Conservation (phyloP, 2,113 vertebrate species). For the Plecturocebus donacophilus region DNA sequence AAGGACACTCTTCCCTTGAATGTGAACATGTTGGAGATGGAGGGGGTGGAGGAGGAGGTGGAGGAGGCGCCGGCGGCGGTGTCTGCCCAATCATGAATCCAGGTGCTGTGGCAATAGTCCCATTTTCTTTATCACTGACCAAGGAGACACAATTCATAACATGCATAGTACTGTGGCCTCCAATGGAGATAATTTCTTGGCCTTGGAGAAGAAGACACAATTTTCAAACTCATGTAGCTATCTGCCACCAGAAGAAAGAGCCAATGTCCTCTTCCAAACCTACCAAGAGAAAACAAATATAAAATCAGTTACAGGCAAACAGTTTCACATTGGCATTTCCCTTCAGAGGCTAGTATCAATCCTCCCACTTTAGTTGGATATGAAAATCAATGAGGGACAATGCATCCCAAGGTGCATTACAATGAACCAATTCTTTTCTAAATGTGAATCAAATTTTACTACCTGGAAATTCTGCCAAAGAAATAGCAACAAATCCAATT, state of each 20-base stretch:
- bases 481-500: not conserved
- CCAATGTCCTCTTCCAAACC: constrained; percentile 72
- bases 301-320: constrained; percentile 20
- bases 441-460: not conserved
- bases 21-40: constrained; percentile 66
- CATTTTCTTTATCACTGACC: constrained; percentile 91
- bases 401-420: not conserved
- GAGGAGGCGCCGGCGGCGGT: constrained; percentile 49
- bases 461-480: not conserved
- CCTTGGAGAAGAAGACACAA: constrained; percentile 57
- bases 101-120: constrained; percentile 83
- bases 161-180: constrained; percentile 88
- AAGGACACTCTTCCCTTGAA: constrained; percentile 63
- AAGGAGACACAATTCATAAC: constrained; percentile 94
- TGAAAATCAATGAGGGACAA: not conserved
- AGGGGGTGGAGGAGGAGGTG: constrained; percentile 59
- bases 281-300: constrained; percentile 60
- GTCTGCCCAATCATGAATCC: constrained; percentile 85
- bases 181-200: constrained; percentile 78
- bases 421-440: not conserved
- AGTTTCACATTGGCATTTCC: accelerated
- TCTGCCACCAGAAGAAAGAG: constrained; percentile 30
- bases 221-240: constrained; percentile 48
- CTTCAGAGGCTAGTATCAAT: not conserved
- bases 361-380: not conserved